Percentiles rank a stretch among this genome's conserved stretches.
Evolutionary conservation across 2,888 invertebrate species (phyloP).

Genomic region (Frankliniella intonsa): DNA sequence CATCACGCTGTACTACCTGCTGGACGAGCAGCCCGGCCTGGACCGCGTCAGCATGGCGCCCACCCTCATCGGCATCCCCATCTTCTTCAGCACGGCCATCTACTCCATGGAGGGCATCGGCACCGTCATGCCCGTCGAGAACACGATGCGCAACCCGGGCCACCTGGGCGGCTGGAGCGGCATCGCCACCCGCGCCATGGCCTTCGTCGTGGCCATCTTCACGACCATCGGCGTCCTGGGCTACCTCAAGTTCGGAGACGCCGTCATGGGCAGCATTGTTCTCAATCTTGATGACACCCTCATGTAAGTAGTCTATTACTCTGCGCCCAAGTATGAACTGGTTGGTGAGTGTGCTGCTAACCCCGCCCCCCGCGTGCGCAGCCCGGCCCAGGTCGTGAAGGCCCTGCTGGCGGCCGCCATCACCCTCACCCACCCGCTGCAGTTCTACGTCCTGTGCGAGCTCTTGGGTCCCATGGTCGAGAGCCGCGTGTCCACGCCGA

Average conservation of each 20-base stretch:
- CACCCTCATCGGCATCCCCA: constrained; percentile 61
- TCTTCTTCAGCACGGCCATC: constrained; percentile 92
- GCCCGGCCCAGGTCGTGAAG: constrained; percentile 11
- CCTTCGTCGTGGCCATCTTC: constrained; percentile 50
- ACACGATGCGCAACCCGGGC: constrained; percentile 51
- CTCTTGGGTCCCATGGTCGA: background rate
- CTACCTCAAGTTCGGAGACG: constrained; percentile 52
- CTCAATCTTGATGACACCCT: constrained; percentile 46
- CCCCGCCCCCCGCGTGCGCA: background rate
- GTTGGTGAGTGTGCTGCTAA: background rate
- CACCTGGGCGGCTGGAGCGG: constrained; percentile 51
- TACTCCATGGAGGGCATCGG: constrained; percentile 98
- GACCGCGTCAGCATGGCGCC: constrained; percentile 55
- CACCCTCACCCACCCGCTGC: background rate
- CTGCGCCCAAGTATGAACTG: background rate
- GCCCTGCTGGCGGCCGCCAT: constrained; percentile 13
- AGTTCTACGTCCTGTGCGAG: constrained; percentile 1
- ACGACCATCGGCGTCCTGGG: constrained; percentile 54
- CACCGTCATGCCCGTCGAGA: constrained; percentile 59
- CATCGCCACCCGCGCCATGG: constrained; percentile 51
- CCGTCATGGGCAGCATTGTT: constrained; percentile 50
- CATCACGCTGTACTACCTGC: constrained; percentile 80
- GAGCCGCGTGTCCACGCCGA: background rate
- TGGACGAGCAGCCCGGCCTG: constrained; percentile 55
- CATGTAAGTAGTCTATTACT: constrained; percentile 27